phyloP scores from a whole-genome alignment of 2,113 vertebrate species.

The Brachyhypopomus gauderio region DNA sequence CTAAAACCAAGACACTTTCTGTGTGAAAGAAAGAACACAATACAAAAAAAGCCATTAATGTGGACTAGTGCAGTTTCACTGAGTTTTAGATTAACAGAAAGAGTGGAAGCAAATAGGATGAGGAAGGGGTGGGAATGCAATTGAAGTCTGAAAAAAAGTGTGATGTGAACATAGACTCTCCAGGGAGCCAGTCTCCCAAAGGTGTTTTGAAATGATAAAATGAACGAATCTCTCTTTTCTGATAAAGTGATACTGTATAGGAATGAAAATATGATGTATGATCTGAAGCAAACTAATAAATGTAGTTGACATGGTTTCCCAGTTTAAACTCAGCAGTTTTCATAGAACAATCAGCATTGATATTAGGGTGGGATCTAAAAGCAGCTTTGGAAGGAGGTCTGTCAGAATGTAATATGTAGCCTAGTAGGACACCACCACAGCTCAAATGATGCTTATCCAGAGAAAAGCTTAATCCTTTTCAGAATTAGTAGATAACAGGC shows the following conservation, averaged over 20 bases:
- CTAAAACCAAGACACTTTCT: conserved; percentile 42
- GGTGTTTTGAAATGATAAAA: conserved; percentile 25
- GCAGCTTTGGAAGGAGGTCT: neutral
- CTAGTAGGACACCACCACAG: neutral
- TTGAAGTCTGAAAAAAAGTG: conserved; percentile 17
- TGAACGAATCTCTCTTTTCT: conserved; percentile 2
- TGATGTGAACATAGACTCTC: conserved; percentile 18
- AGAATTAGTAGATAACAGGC: neutral
- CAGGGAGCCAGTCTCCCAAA: neutral
- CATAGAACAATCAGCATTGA: neutral
- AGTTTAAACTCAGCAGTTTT: neutral
- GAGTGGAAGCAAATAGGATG: conserved; percentile 26
- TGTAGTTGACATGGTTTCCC: neutral
- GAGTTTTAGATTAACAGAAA: conserved; percentile 2
- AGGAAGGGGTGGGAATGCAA: conserved; percentile 8
- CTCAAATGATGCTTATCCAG: conserved; percentile 8
- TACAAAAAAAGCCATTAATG: conserved; percentile 53
- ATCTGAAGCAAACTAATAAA: conserved; percentile 9
- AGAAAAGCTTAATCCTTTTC: neutral
- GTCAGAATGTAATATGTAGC: neutral
- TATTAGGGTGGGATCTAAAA: conserved; percentile 1
- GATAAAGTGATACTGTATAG: neutral
- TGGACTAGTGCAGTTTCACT: conserved; percentile 44
- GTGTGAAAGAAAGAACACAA: conserved; percentile 55
- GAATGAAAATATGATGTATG: neutral